These are phyloP conservation scores for Calameuta filiformis DNA, from an alignment of 2,888 invertebrate genomes.

Conservation along the genomic window DNA sequence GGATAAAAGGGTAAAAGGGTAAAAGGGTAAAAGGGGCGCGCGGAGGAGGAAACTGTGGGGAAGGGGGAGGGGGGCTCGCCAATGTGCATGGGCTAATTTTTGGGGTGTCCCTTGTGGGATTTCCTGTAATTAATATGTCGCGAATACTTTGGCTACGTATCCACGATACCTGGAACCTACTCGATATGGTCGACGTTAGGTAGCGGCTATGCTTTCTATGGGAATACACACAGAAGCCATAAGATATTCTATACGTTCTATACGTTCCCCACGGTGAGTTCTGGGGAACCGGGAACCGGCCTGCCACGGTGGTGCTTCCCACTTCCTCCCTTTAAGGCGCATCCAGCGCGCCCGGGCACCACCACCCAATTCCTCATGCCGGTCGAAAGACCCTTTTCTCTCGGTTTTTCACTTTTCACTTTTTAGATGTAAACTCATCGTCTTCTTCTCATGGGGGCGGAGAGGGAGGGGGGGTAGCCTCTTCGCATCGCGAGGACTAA, in stretches of 20 bases:
- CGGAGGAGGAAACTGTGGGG: too few species aligned
- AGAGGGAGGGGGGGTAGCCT: too few species aligned
- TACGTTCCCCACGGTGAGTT: constrained; percentile 56
- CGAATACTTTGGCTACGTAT: constrained; percentile 39
- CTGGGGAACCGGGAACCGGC: constrained; percentile 22
- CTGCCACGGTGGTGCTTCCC: constrained; percentile 63
- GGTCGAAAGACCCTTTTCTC: too few species aligned
- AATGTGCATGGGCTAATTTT: too few species aligned
- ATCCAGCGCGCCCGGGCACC: neutral
- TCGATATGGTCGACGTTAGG: constrained; percentile 24
- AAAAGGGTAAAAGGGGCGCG: too few species aligned
- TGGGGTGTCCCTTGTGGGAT: constrained; percentile 47
- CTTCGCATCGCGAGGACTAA: too few species aligned
- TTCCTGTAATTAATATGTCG: constrained; percentile 63
- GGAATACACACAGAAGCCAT: constrained; percentile 66
- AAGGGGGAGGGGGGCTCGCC: too few species aligned
- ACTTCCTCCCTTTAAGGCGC: constrained; percentile 55
- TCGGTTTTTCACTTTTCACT: too few species aligned
- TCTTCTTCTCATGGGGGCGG: too few species aligned
- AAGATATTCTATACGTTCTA: constrained; percentile 64
- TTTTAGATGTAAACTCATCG: too few species aligned
- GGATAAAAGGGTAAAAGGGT: too few species aligned
- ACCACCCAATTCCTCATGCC: neutral
- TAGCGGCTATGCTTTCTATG: constrained; percentile 44
- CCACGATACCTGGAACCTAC: constrained; percentile 39